Percentiles rank a stretch among this genome's conserved stretches.
Evolutionary conservation across 2,797 vertebrate species (phyloP).

Genomic region (Delichon dasypus): DNA sequence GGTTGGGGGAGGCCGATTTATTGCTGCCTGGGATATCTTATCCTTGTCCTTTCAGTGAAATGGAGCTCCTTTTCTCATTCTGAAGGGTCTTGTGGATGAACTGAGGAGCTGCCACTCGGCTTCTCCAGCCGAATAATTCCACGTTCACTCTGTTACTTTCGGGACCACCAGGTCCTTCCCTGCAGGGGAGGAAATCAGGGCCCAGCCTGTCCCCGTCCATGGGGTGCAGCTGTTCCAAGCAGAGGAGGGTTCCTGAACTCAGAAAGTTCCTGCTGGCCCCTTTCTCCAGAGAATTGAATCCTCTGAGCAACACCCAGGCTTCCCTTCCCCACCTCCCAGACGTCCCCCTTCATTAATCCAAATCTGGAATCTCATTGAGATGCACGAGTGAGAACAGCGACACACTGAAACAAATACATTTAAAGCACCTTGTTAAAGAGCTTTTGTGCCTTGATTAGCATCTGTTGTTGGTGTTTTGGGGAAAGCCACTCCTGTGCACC

Average conservation of each 20-base stretch:
- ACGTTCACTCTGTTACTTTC: neutral
- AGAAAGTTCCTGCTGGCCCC: neutral
- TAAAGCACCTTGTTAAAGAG: neutral
- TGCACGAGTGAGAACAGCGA: constrained; percentile 16
- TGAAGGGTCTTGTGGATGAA: neutral
- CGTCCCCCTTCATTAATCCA: neutral
- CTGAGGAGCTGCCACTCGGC: neutral
- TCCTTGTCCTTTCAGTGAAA: neutral
- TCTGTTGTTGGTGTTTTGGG: neutral
- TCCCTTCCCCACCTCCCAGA: neutral
- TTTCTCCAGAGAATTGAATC: neutral
- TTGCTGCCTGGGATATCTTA: neutral
- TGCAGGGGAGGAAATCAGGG: neutral
- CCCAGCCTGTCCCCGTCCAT: neutral
- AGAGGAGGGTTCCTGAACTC: neutral
- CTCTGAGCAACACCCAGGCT: neutral
- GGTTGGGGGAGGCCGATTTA: rapidly evolving
- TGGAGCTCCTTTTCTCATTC: neutral
- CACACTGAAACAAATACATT: neutral
- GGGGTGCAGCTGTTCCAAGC: neutral
- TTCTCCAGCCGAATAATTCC: neutral
- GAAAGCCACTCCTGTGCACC: neutral
- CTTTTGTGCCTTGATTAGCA: neutral
- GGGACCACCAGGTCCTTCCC: neutral
- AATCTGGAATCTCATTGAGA: neutral